Conservation (phyloP, 2,797 vertebrate genomes). For the Neoniphon sammara region DNA sequence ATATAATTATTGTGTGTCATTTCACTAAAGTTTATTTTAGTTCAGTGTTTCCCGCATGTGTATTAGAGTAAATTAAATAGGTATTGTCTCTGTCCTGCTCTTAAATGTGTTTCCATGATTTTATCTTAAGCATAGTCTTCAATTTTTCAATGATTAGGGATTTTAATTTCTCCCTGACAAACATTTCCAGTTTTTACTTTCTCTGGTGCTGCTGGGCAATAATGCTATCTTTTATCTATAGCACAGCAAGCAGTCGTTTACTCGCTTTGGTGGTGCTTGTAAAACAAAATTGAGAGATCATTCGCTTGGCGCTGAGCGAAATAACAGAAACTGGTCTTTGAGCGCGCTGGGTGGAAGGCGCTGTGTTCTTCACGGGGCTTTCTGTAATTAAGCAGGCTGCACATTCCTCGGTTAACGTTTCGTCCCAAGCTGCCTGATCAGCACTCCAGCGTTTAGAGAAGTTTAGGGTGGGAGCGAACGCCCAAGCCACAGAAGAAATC, state of each 20-base stretch:
- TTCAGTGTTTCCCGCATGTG: slow-evolving; percentile 63
- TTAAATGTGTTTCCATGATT: slow-evolving; percentile 42
- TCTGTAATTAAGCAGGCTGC: slow-evolving; percentile 78
- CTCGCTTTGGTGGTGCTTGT: slow-evolving; percentile 50
- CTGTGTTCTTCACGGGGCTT: slow-evolving; percentile 66
- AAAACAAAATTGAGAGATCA: slow-evolving; percentile 59
- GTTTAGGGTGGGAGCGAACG: slow-evolving; percentile 81
- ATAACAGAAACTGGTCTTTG: slow-evolving; percentile 51
- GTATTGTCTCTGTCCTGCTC: slow-evolving; percentile 44
- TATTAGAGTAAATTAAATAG: slow-evolving; percentile 59
- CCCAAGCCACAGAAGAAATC: slow-evolving; percentile 80
- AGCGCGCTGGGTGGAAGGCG: slow-evolving; percentile 48
- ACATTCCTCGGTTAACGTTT: slow-evolving; percentile 78
- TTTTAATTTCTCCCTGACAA: background rate
- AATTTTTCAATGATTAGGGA: background rate
- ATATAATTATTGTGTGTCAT: slow-evolving; percentile 81
- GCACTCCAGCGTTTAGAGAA: slow-evolving; percentile 81
- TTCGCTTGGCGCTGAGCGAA: slow-evolving; percentile 45
- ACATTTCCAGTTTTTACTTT: slow-evolving; percentile 30
- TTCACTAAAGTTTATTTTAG: slow-evolving; percentile 77
- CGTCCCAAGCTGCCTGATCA: slow-evolving; percentile 82
- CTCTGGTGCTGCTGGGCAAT: slow-evolving; percentile 29
- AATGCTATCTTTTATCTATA: slow-evolving; percentile 44
- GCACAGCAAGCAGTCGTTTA: slow-evolving; percentile 25
- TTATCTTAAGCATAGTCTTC: slow-evolving; percentile 25